Conservation (phyloP, 35 echinoderm and acorn worm genomes). For the Chiridota heheva region DNA sequence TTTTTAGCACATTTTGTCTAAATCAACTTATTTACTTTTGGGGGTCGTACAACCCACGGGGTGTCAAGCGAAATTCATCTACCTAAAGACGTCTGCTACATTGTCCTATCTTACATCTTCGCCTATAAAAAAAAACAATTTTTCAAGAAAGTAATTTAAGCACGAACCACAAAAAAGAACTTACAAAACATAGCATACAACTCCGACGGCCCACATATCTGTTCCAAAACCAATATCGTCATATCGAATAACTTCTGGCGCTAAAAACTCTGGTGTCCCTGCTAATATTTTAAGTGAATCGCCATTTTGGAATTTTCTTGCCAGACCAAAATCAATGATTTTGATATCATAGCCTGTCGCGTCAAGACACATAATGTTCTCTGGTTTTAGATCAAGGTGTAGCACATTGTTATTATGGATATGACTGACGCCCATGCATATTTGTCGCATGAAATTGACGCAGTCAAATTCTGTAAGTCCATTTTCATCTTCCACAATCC, state of each 20-base stretch:
- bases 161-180: constrained; percentile 9
- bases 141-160: too few species aligned
- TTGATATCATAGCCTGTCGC: constrained; percentile 9
- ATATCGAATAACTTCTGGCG: constrained; percentile 7
- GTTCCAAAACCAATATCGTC: background rate
- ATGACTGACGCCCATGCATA: constrained; percentile 6
- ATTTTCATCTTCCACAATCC: background rate
- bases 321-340: constrained; percentile 14
- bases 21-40: too few species aligned
- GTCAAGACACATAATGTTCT: constrained; percentile 31
- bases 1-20: too few species aligned
- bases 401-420: constrained; percentile 12
- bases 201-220: constrained; percentile 74
- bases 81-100: too few species aligned
- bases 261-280: constrained; percentile 26
- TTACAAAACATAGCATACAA: constrained; percentile 87
- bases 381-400: constrained; percentile 29
- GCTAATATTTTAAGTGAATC: constrained; percentile 4
- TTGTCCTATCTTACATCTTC: too few species aligned
- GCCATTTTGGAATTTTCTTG: background rate
- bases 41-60: too few species aligned
- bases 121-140: too few species aligned
- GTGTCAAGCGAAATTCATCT: too few species aligned
- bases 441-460: constrained; percentile 23
- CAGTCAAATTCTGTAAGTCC: background rate